These are phyloP conservation scores for Melangyna quadrimaculata DNA, from an alignment of 2,888 invertebrate species.

Conservation along the genomic window DNA sequence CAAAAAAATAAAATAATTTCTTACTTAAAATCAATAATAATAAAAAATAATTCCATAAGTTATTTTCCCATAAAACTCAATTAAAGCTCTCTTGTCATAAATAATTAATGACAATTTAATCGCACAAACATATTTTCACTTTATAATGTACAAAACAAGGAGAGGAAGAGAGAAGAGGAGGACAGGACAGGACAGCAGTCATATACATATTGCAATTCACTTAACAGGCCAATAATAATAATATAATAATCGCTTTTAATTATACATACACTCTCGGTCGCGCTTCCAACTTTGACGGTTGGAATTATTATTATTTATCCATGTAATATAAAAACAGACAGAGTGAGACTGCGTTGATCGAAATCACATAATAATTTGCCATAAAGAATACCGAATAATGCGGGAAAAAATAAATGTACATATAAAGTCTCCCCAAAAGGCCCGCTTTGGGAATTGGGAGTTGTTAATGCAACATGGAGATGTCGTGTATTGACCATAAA, in stretches of 20 bases:
- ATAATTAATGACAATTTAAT: slow-evolving; percentile 70
- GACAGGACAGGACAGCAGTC: no score
- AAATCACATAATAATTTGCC: slow-evolving; percentile 55
- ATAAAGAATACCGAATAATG: slow-evolving; percentile 33
- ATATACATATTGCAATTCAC: slow-evolving; percentile 67
- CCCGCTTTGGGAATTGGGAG: neutral
- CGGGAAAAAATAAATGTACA: neutral
- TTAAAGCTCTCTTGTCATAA: slow-evolving; percentile 63
- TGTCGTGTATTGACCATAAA: slow-evolving; percentile 52
- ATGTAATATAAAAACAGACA: slow-evolving; percentile 1
- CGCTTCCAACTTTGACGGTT: slow-evolving; percentile 12
- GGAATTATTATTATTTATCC: neutral
- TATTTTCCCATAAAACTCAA: slow-evolving; percentile 70
- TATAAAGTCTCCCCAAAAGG: neutral
- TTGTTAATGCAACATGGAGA: neutral
- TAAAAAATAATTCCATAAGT: slow-evolving; percentile 43
- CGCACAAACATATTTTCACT: slow-evolving; percentile 68
- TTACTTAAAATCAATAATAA: slow-evolving; percentile 30
- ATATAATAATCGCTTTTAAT: slow-evolving; percentile 70
- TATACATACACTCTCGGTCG: slow-evolving; percentile 43
- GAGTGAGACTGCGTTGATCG: slow-evolving; percentile 41
- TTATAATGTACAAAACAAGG: slow-evolving; percentile 21
- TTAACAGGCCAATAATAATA: slow-evolving; percentile 72
- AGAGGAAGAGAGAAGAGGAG: neutral
- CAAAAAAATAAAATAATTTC: slow-evolving; percentile 10